A percentile compares a stretch with the other conserved stretches of the same genome.
phyloP scores from a whole-genome alignment of 2,888 invertebrate species.

The Microctonus brassicae region DNA sequence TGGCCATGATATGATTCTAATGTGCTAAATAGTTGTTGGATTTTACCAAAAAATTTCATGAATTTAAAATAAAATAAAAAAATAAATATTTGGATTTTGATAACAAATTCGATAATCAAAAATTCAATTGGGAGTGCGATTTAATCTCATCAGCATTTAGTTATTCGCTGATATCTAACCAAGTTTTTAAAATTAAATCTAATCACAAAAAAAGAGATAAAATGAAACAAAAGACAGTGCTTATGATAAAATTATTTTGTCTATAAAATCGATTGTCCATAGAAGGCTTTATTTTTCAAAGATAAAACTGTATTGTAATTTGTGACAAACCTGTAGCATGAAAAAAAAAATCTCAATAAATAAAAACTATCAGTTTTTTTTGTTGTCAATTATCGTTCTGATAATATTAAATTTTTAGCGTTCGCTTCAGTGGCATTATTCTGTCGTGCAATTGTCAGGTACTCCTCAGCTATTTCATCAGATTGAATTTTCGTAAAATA shows the following conservation, averaged over 20 bases:
- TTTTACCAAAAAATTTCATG: constrained; percentile 7
- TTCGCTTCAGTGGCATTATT: constrained; percentile 63
- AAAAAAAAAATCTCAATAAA: background rate
- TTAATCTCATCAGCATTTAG: background rate
- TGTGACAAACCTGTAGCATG: background rate
- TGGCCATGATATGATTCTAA: background rate
- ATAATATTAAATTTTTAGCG: constrained; percentile 53
- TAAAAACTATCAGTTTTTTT: background rate
- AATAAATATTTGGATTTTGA: constrained; percentile 3
- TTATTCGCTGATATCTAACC: background rate
- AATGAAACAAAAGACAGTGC: background rate
- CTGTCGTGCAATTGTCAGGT: constrained; percentile 59
- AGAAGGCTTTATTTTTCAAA: background rate
- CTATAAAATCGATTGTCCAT: background rate
- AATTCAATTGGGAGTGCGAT: background rate
- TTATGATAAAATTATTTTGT: background rate
- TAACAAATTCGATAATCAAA: background rate
- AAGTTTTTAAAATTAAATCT: constrained; percentile 1
- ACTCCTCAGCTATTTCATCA: constrained; percentile 64
- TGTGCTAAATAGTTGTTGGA: constrained; percentile 43
- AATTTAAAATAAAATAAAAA: background rate
- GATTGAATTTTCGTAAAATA: constrained; percentile 63
- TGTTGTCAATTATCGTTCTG: constrained; percentile 51
- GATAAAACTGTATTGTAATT: background rate
- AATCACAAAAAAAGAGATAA: background rate